These are phyloP conservation scores for Nyctereutes procyonoides DNA, from an alignment of 2,113 vertebrate species.

Conservation along the genomic window DNA sequence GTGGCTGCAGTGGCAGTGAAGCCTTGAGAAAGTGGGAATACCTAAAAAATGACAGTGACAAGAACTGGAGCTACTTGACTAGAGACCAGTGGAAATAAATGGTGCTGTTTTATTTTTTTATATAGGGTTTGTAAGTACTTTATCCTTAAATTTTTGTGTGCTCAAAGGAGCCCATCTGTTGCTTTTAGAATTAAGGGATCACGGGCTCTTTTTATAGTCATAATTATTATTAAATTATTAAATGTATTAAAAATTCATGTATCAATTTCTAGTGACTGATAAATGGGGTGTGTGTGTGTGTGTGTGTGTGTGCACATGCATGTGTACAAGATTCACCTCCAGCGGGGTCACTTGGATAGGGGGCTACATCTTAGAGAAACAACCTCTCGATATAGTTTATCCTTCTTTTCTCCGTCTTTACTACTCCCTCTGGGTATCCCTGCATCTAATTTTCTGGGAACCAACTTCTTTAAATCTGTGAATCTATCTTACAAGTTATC, in stretches of 20 bases:
- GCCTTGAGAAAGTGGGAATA: accelerated
- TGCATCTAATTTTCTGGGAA: background rate
- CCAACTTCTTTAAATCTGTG: background rate
- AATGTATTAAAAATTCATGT: background rate
- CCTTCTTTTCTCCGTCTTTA: background rate
- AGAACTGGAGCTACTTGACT: background rate
- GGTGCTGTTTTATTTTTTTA: background rate
- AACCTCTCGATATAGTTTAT: background rate
- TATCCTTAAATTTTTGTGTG: background rate
- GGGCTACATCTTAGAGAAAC: background rate
- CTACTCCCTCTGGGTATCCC: background rate
- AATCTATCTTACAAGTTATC: slow-evolving; percentile 38
- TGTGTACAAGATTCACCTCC: background rate
- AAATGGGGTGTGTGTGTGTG: background rate
- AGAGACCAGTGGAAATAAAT: background rate
- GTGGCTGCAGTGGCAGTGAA: background rate
- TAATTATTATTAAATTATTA: background rate
- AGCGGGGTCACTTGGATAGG: background rate
- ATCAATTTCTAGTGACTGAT: background rate
- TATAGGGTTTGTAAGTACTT: background rate
- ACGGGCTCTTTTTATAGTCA: background rate
- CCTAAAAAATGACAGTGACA: background rate
- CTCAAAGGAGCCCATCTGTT: background rate
- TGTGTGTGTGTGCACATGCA: background rate
- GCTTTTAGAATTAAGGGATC: background rate